Evolutionary conservation across 2,888 invertebrate genomes (phyloP).

Genomic region (Ochropleura plecta): DNA sequence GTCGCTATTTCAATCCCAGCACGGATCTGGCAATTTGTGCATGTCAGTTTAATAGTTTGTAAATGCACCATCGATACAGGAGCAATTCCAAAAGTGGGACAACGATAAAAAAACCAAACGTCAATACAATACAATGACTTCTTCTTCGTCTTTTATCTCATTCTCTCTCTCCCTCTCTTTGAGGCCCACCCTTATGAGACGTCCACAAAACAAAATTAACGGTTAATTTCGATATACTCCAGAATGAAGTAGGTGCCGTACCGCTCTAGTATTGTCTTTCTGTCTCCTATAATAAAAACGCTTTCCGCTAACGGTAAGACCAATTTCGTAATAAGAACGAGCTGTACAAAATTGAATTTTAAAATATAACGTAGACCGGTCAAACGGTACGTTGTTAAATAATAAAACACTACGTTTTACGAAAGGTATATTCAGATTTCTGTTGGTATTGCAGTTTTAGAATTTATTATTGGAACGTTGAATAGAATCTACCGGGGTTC

Average conservation of each 20-base stretch:
- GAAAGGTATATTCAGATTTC: not conserved
- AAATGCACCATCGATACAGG: no score
- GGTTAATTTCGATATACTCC: not conserved
- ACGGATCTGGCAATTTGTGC: no score
- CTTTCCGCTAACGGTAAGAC: not conserved
- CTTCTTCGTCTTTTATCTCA: no score
- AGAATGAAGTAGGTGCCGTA: not conserved
- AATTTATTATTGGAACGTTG: not conserved
- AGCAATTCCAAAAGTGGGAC: no score
- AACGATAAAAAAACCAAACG: no score
- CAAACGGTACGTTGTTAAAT: constrained; percentile 26
- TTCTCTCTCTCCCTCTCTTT: no score
- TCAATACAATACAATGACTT: no score
- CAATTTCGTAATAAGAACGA: not conserved
- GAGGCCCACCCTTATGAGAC: no score
- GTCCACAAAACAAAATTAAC: no score
- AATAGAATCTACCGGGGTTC: not conserved
- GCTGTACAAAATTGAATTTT: constrained; percentile 3
- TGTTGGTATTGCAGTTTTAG: not conserved
- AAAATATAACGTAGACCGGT: constrained; percentile 8
- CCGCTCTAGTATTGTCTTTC: no score
- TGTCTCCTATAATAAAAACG: not conserved
- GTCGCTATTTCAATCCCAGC: no score
- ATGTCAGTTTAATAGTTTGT: no score
- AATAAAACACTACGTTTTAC: constrained; percentile 18